A percentile compares a stretch with the other conserved stretches of the same genome.
These are phyloP conservation scores for Popillia japonica DNA, from an alignment of 1,140 invertebrate species.

Conservation along the genomic window DNA sequence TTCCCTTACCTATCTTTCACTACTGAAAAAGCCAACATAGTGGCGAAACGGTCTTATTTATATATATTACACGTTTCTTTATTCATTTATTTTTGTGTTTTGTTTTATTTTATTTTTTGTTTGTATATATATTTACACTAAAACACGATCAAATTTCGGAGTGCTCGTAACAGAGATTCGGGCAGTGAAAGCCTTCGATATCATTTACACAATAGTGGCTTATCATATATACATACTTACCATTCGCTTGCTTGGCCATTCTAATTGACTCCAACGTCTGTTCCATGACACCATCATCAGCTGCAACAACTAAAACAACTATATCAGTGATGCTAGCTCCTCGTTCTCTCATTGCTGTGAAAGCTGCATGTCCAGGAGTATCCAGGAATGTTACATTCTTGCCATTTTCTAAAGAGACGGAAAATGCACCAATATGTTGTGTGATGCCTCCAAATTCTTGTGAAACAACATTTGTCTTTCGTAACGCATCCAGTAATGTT, in stretches of 20 bases:
- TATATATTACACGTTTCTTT: no score
- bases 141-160: no score
- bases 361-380: slow-evolving; percentile 99
- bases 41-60: no score
- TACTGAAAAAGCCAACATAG: no score
- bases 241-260: slow-evolving; percentile 79
- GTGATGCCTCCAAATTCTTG: slow-evolving; percentile 99
- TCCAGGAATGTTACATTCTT: slow-evolving; percentile 93
- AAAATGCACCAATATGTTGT: slow-evolving; percentile 99
- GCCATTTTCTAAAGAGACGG: slow-evolving; percentile 75
- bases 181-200: no score
- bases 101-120: no score
- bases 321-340: slow-evolving; percentile 95
- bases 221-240: slow-evolving; percentile 57
- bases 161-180: not conserved
- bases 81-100: no score
- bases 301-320: slow-evolving; percentile 95
- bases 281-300: slow-evolving; percentile 98
- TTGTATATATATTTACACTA: no score
- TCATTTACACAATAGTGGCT: no score
- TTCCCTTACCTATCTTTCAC: no score
- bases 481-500: slow-evolving; percentile 89
- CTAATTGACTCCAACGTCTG: slow-evolving; percentile 88
- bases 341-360: slow-evolving; percentile 88
- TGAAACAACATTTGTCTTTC: slow-evolving; percentile 86